Evolutionary conservation across 2,113 vertebrate species (phyloP), one percentile per base, ranked within the genome.

Genomic region (Propithecus coquereli): DNA sequence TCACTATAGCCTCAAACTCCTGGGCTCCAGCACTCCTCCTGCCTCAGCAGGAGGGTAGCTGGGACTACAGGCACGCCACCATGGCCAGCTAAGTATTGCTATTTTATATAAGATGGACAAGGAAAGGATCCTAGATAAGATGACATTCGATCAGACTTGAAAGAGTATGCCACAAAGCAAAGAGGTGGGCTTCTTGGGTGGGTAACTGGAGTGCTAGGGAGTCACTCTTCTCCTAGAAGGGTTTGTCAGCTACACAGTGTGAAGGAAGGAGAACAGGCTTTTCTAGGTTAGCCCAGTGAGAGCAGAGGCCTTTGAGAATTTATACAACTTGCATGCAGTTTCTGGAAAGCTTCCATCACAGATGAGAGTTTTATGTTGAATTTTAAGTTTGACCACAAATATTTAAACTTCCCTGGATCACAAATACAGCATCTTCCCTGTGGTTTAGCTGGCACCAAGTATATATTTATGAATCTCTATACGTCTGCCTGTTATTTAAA

Each of bases 311-410:
- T 91, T 91, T 92, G 90, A 80, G 98, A 98, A 94, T 96, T 97
- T 94, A 97, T 91, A 96, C 87, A 98, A 97, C 97, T 97, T 97
- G 96, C 97, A 98, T 32, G 97, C 95, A 98, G 92, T 96, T 98
- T 98, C 98, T 98, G 98, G 98, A 98, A 3, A 93, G 90, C 66
- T 98, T 98, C 98, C 98, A 98, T 57, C 0, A 66, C 96, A 98
- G 97, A 98, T 98, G 98, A 98, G 98, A 98, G 96, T 98, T 98
- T 98, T 98, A 98, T 98, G 98, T 98, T 94, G 98, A 98, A 98
- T 98, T 98, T 98, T 98, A 98, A 98, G 97, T 98, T 98, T 97
- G 98, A 99, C 98, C 98, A 98, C 98, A 99, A 98, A 98, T 98
- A 99, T 99, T 98, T 98, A 98, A 98, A 98, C 98, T 98, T 98